Base-by-base conservation (phyloP, 2,888 invertebrate genomes). In the Xestia c-nigrum region DNA sequence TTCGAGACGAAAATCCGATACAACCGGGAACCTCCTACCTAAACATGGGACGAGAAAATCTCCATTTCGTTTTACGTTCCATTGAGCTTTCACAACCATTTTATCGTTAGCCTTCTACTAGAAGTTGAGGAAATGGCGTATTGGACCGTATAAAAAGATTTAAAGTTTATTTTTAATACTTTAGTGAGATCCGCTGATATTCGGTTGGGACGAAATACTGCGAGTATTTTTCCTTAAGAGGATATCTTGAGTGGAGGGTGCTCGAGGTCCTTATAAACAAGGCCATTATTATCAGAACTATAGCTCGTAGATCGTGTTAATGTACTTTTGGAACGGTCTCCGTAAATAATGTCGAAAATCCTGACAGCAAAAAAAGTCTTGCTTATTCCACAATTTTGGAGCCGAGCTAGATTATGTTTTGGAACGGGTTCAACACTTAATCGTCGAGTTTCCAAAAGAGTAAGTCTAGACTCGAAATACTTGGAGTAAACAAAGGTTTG, bases 211-310 rank as follows among this genome's bases (percentile, higher is more conserved):
- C 74, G 81, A 79, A 89, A 89, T 85, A 88, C 79, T 72, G 73
- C 81, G 85, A 87, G 88, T 87, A 86, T 92, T 91, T 91, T 90
- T 87, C 86, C 52, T 82, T 74, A 73, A 85, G 83, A 88, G 88
- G 84, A 88, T 89, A 87, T 90, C 90, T 90, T 87, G 84, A 90
- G 81, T 90, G 80, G 88, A 92, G 91, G 92, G 93, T 88, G 91
- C 91, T 92, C 83, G 81, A 83, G 87, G 87, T 90, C 84, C 88
- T 91, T 94, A 95, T 95, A 95, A 95, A 95, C 95, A 95, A 94
- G 92, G 84, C 93, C 93, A 93, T 95, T 94, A 95, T 93, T 92
- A 95, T 94, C 93, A 94, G 91, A 94, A 93, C 94, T 94, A 95
- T 90, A 88, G 93, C 91, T 90, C 92, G 91, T 94, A 94, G 93